Conservation (phyloP, 2,113 vertebrate species). For the Seriola aureovittata region DNA sequence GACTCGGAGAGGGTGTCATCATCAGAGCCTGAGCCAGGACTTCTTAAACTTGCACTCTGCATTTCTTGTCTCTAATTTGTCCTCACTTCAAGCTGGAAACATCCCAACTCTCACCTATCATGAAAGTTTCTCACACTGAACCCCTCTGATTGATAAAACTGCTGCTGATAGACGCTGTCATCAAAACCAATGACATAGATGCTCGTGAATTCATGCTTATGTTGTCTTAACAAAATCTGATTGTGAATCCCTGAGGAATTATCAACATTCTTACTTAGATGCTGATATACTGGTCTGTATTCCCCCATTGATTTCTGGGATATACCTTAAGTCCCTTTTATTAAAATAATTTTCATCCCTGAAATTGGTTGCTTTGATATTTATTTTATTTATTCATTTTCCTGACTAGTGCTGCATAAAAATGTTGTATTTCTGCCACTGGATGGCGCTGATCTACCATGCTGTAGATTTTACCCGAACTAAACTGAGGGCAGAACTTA, state of each 20-base stretch:
- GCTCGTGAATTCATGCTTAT: conserved; percentile 36
- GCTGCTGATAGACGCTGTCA: conserved; percentile 48
- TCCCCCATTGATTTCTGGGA: not conserved
- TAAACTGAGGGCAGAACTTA: conserved; percentile 3
- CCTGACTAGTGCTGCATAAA: conserved; percentile 6
- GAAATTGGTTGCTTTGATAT: conserved; percentile 7
- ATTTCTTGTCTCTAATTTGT: conserved; percentile 41
- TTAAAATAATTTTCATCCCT: not conserved
- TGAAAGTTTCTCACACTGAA: conserved; percentile 16
- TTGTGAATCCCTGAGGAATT: conserved; percentile 13
- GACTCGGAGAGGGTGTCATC: not conserved
- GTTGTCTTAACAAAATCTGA: conserved; percentile 29
- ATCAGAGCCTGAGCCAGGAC: conserved; percentile 19
- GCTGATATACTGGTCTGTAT: not conserved
- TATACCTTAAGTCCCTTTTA: not conserved
- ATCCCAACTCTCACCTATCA: conserved; percentile 26
- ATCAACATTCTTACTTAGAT: not conserved
- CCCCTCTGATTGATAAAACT: conserved; percentile 11
- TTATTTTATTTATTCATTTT: conserved; percentile 9
- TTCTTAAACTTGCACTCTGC: conserved; percentile 38
- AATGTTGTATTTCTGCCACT: conserved; percentile 50
- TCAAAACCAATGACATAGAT: conserved; percentile 37
- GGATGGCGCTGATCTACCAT: conserved; percentile 46
- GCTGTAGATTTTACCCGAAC: not conserved
- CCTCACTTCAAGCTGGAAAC: conserved; percentile 20